A percentile compares a stretch with the other conserved stretches of the same genome.
Evolutionary conservation across 2,888 invertebrate genomes (phyloP).

Genomic region (Watsonalla cultraria): DNA sequence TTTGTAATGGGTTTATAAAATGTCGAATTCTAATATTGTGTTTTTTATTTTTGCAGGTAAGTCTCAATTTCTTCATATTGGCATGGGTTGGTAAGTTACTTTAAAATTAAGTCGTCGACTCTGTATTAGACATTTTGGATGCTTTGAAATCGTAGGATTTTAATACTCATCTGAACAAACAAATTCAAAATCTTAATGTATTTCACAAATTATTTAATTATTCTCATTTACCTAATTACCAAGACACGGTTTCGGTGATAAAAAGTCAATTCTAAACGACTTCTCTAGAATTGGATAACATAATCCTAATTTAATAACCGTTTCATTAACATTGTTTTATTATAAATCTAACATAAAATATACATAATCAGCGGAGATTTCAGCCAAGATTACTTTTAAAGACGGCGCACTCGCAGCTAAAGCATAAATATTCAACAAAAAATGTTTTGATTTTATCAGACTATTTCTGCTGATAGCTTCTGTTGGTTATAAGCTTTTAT

Average conservation of each 20-base stretch:
- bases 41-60: constrained; percentile 40
- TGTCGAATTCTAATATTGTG: constrained; percentile 2
- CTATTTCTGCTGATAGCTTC: background rate
- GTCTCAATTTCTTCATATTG: constrained; percentile 12
- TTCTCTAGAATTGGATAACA: background rate
- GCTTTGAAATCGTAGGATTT: no score
- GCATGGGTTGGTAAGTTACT: no score
- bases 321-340: background rate
- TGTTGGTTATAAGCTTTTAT: no score
- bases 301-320: background rate
- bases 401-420: background rate
- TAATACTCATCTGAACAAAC: no score
- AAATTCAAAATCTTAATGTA: no score
- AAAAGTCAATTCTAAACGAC: background rate
- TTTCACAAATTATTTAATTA: no score
- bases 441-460: background rate
- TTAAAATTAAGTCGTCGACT: no score
- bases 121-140: no score
- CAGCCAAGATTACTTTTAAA: background rate
- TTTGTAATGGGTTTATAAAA: no score
- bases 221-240: no score
- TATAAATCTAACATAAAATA: background rate
- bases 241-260: no score
- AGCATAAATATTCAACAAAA: background rate
- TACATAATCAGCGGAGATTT: background rate